phyloP scores from a whole-genome alignment of 2,797 vertebrate genomes.

The Decapterus maruadsi region DNA sequence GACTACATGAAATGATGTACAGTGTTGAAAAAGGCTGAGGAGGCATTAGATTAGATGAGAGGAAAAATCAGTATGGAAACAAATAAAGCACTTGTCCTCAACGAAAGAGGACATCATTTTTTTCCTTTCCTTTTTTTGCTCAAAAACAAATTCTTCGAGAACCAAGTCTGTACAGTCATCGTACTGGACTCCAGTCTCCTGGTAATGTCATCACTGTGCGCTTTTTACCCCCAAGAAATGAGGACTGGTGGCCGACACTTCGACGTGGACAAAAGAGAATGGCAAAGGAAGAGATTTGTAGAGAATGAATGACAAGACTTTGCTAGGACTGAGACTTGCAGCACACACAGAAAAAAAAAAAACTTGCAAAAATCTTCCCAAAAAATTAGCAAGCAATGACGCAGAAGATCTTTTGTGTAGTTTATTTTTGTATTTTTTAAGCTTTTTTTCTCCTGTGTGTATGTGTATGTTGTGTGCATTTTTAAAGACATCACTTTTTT shows the following conservation, averaged over 20 bases:
- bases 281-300: constrained; percentile 75
- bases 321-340: constrained; percentile 83
- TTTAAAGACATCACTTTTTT: constrained; percentile 77
- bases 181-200: constrained; percentile 81
- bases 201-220: constrained; percentile 84
- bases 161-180: constrained; percentile 76
- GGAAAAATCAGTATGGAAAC: constrained; percentile 80
- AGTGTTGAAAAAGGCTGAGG: constrained; percentile 75
- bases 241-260: constrained; percentile 70
- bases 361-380: constrained; percentile 77
- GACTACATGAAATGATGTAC: constrained; percentile 82
- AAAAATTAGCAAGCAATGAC: constrained; percentile 84
- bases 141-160: constrained; percentile 73
- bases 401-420: constrained; percentile 87
- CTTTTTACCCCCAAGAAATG: constrained; percentile 75
- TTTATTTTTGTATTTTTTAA: constrained; percentile 92
- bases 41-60: constrained; percentile 75
- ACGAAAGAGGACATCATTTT: constrained; percentile 76
- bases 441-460: constrained; percentile 78
- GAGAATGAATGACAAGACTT: constrained; percentile 79
- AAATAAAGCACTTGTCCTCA: constrained; percentile 88
- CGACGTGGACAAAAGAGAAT: constrained; percentile 69
- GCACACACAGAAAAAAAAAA: constrained; percentile 69
- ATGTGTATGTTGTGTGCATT: constrained; percentile 84
- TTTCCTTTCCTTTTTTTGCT: constrained; percentile 61